Evolutionary conservation across 2,113 vertebrate genomes (phyloP), one percentile per base, ranked within the genome.

Genomic region (Heloderma charlesbogerti): DNA sequence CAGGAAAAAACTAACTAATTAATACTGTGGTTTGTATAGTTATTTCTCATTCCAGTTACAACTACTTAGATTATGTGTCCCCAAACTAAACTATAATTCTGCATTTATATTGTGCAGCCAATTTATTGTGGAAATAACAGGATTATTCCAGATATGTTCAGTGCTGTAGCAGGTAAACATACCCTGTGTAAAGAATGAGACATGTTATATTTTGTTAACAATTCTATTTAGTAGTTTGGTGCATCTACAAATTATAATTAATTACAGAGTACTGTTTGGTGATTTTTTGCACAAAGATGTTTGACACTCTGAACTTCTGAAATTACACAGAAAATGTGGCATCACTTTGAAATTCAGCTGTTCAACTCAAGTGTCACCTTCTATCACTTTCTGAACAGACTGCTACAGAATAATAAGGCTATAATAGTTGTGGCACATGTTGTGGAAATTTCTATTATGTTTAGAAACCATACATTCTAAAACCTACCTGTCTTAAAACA

Each of bases 401-500:
- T 86, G 18, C 72, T 12, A 1, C 84, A 91, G 89, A 93, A 92
- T 93, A 93, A 89, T 91, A 93, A 90, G 80, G 72, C 86, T 93
- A 84, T 91, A 93, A 63, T 77, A 95, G 84, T 83, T 91, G 95
- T 93, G 74, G 93, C 92, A 93, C 72, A 27, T 77, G n/a, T 94
- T 93, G 92, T 94, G 77, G 92, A 94, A 93, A 94, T 96, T 95
- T 93, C 94, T 95, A 54, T 94, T 89, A 92, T 85, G 89, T 93
- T 94, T 94, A 92, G 92, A 90, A 96, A 94, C 66, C 74, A 93
- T 90, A 84, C 0, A 0, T 94, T 95, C 67, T 95, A 93, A 95
- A 95, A 92, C 92, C 94, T 97, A 96, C 96, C 96, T 97, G 95
- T 96, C 96, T 96, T 93, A 93, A 96, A 97, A 97, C 88, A 84